Conservation (phyloP, 2,113 vertebrate species). For the Proterorhinus semilunaris region DNA sequence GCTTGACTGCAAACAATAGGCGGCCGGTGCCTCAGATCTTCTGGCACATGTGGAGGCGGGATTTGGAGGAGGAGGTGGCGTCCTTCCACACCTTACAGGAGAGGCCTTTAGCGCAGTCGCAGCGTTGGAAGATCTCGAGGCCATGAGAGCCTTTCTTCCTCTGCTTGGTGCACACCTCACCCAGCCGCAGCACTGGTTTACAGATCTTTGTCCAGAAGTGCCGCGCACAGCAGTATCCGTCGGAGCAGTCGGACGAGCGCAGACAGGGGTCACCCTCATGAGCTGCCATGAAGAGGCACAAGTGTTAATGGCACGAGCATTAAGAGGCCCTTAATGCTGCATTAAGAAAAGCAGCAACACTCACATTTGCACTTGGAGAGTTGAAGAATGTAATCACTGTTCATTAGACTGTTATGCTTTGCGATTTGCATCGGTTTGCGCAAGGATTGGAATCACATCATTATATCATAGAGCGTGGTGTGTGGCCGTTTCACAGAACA, state of each 20-base stretch:
- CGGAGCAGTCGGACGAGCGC: slow-evolving; percentile 88
- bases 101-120: slow-evolving; percentile 94
- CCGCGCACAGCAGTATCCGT: slow-evolving; percentile 92
- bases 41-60: slow-evolving; percentile 96
- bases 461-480: slow-evolving; percentile 31
- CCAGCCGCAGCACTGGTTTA: slow-evolving; percentile 91
- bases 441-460: slow-evolving; percentile 30
- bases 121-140: slow-evolving; percentile 94
- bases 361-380: neutral
- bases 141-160: slow-evolving; percentile 91
- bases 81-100: slow-evolving; percentile 98
- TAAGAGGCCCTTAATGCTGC: slow-evolving; percentile 22
- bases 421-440: slow-evolving; percentile 34
- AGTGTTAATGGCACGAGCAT: slow-evolving; percentile 13
- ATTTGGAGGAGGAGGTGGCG: slow-evolving; percentile 92
- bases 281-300: slow-evolving; percentile 62
- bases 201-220: slow-evolving; percentile 99
- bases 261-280: slow-evolving; percentile 91
- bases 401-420: slow-evolving; percentile 55
- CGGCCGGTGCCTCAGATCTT: slow-evolving; percentile 82
- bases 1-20: slow-evolving; percentile 33
- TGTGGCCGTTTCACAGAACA: slow-evolving; percentile 29
- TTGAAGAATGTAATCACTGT: slow-evolving; percentile 42
- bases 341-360: slow-evolving; percentile 8
- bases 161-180: slow-evolving; percentile 92